These are phyloP conservation scores for Nibea coibor DNA, from an alignment of 2,113 vertebrate species.

Conservation along the genomic window DNA sequence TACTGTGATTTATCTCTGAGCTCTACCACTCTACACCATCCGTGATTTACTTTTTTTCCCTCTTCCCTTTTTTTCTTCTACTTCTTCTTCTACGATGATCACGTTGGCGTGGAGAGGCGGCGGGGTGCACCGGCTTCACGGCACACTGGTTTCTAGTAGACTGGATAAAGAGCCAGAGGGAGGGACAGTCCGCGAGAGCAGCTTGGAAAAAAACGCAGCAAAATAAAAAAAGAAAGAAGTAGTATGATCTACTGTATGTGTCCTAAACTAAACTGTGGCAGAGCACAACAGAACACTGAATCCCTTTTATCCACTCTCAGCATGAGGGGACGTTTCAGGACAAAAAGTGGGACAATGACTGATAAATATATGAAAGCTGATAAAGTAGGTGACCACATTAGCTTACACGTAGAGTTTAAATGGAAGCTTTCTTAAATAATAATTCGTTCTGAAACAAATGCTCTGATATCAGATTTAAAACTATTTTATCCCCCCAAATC, in stretches of 20 bases:
- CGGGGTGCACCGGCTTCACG: slow-evolving; percentile 76
- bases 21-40: slow-evolving; percentile 34
- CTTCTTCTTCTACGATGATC: slow-evolving; percentile 49
- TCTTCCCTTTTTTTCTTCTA: not conserved
- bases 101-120: slow-evolving; percentile 57
- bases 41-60: slow-evolving; percentile 33
- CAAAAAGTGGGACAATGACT: slow-evolving; percentile 9
- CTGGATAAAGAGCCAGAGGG: slow-evolving; percentile 83
- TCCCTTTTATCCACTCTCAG: not conserved
- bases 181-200: slow-evolving; percentile 52
- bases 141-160: slow-evolving; percentile 83
- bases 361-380: not conserved
- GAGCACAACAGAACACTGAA: not conserved
- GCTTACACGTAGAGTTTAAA: not conserved
- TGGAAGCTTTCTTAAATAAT: not conserved
- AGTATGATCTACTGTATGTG: not conserved
- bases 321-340: not conserved
- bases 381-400: not conserved
- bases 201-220: slow-evolving; percentile 12
- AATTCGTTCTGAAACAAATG: not conserved
- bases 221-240: not conserved
- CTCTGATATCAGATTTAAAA: not conserved
- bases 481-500: not conserved
- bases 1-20: slow-evolving; percentile 64
- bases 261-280: slow-evolving; percentile 1